Evolutionary conservation across 1,140 invertebrate genomes (phyloP), one percentile per base, ranked within the genome.

Genomic region (Rhopalosiphum maidis): DNA sequence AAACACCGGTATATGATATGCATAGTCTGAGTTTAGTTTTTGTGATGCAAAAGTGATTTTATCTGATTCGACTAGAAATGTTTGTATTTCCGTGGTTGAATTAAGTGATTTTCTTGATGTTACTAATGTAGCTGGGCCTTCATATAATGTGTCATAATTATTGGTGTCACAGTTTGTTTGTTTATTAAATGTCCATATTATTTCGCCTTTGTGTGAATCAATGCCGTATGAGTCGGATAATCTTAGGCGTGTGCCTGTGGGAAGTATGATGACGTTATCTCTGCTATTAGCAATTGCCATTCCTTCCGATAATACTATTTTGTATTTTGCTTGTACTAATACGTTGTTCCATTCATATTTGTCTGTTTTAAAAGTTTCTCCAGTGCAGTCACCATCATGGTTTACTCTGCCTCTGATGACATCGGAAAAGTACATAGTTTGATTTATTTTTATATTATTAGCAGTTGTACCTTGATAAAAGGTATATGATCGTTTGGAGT

Each of bases 261-360:
- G 41, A 11, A 87, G 43, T 87, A 87, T 46, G 8, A 87, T 25
- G 8, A 87, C 23, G 43, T 87, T n/a, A 8, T 87, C 85, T 46
- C 43, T 87, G 43, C 6, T 25, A 25, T 87, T 46, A 30, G 85
- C 85, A 11, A 30, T 46, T 25, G 85, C 85, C 7, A 87, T 30
- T 30, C 25, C 85, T 46, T 87, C 85, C 2, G 85, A 87, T 30
- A 87, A 43, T 30, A 46, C 0, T 30, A 87, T 48, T 48, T 48
- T 87, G n/a, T 48, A 87, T 87, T 87, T 87, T 15, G 46, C 85
- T 87, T 87, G 43, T 87, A 48, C 85, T 30, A 87, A n/a, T 11
- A 87, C 85, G 30, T 87, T n/a, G 22, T 46, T 4, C 23, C 46
- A 87, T 30, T 87, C 30, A 25, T 48, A 46, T 87, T 86, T 86